A percentile compares a stretch with the other conserved stretches of the same genome.
Conservation (phyloP, 2,888 invertebrate species). For the Platycheirus rosarum region DNA sequence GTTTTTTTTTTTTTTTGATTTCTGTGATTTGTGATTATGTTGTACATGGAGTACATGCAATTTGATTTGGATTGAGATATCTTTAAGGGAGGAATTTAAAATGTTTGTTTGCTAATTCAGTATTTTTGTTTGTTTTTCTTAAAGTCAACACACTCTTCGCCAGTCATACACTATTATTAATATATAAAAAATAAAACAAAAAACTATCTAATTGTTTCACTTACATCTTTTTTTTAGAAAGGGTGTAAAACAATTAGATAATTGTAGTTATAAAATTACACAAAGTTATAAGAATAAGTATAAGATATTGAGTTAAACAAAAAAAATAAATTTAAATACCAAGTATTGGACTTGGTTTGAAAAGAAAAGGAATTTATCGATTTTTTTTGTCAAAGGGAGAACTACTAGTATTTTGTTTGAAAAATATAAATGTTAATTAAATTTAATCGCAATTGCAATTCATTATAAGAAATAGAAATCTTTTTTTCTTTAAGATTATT, state of each 20-base stretch:
- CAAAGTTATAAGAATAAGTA: slow-evolving; percentile 69
- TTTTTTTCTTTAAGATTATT: too few species aligned
- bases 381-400: neutral
- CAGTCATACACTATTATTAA: slow-evolving; percentile 72
- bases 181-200: slow-evolving; percentile 48
- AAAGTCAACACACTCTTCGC: slow-evolving; percentile 73
- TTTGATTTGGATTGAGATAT: slow-evolving; percentile 29
- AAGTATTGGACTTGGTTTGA: slow-evolving; percentile 33
- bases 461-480: neutral
- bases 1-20: neutral
- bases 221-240: slow-evolving; percentile 41
- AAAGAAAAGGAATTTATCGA: slow-evolving; percentile 8
- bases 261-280: slow-evolving; percentile 47
- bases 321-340: slow-evolving; percentile 36
- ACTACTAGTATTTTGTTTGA: slow-evolving; percentile 14
- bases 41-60: slow-evolving; percentile 44
- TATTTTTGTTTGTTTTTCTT: slow-evolving; percentile 28
- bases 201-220: slow-evolving; percentile 68
- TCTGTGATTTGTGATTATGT: slow-evolving; percentile 28
- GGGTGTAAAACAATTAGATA: slow-evolving; percentile 53
- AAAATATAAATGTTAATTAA: neutral
- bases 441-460: slow-evolving; percentile 24
- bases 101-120: slow-evolving; percentile 54
- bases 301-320: slow-evolving; percentile 60
- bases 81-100: slow-evolving; percentile 51